phyloP scores from a whole-genome alignment of 2,888 invertebrate genomes.

The Penaeus monodon region DNA sequence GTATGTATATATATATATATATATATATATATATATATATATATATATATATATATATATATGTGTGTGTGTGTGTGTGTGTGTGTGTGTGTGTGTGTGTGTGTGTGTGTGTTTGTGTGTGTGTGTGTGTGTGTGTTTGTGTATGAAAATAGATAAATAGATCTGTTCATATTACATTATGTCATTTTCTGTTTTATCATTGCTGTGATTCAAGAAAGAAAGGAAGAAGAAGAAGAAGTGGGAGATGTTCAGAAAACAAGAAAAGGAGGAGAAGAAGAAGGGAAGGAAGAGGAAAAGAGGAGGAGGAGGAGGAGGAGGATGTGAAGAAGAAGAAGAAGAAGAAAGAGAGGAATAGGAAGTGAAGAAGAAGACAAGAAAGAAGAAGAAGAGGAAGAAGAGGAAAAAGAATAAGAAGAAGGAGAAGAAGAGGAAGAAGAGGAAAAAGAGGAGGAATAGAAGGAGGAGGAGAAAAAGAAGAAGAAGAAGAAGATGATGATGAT shows the following conservation, averaged over 20 bases:
- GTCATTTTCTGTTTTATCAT: no score
- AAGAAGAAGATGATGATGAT: not conserved
- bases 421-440: not conserved
- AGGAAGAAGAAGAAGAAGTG: not conserved
- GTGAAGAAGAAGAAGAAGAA: not conserved
- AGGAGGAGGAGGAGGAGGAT: not conserved
- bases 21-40: no score
- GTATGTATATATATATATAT: no score
- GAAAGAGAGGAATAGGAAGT: not conserved
- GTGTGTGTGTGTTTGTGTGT: no score
- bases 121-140: no score
- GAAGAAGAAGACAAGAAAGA: not conserved
- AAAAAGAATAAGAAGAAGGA: not conserved
- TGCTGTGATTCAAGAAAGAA: no score
- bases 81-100: no score
- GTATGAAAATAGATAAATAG: no score
- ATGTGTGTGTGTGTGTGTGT: no score
- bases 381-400: not conserved
- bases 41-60: no score
- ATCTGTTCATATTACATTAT: no score
- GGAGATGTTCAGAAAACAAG: not conserved
- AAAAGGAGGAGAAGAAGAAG: not conserved
- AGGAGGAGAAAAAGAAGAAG: not conserved
- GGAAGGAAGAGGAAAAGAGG: not conserved
- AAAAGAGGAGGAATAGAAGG: not conserved